Evolutionary conservation across 2,888 invertebrate genomes (phyloP).

Genomic region (Acanthococcus lagerstroemiae): DNA sequence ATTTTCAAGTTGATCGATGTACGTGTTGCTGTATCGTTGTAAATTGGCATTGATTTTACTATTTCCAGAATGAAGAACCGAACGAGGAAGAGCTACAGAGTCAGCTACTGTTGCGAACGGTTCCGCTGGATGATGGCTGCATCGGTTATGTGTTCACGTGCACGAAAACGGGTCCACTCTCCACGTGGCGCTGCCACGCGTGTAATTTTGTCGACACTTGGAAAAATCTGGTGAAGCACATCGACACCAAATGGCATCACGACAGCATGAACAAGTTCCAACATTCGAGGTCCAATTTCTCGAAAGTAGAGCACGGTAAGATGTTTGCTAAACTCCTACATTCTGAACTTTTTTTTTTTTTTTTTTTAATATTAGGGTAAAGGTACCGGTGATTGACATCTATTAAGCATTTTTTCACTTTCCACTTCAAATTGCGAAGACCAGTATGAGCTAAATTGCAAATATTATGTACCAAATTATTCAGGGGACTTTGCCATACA

Average conservation of each 20-base stretch:
- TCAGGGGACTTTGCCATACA: too few species aligned
- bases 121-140: conserved; percentile 38
- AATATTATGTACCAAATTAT: too few species aligned
- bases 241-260: conserved; percentile 42
- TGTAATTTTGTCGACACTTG: conserved; percentile 35
- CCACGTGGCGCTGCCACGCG: conserved; percentile 37
- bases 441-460: too few species aligned
- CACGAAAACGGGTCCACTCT: conserved; percentile 23
- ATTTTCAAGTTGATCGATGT: neutral
- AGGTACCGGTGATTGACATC: too few species aligned
- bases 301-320: conserved; percentile 34
- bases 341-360: too few species aligned
- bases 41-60: neutral
- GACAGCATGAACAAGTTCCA: conserved; percentile 32
- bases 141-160: conserved; percentile 38
- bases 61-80: neutral
- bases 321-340: too few species aligned
- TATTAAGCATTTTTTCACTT: too few species aligned
- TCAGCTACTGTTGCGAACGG: conserved; percentile 34
- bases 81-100: conserved; percentile 18
- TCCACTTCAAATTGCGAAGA: too few species aligned
- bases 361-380: too few species aligned
- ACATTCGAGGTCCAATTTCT: conserved; percentile 35
- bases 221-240: conserved; percentile 38
- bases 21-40: neutral